These are phyloP conservation scores for Ochropleura plecta DNA, from an alignment of 2,888 invertebrate genomes.

Conservation along the genomic window DNA sequence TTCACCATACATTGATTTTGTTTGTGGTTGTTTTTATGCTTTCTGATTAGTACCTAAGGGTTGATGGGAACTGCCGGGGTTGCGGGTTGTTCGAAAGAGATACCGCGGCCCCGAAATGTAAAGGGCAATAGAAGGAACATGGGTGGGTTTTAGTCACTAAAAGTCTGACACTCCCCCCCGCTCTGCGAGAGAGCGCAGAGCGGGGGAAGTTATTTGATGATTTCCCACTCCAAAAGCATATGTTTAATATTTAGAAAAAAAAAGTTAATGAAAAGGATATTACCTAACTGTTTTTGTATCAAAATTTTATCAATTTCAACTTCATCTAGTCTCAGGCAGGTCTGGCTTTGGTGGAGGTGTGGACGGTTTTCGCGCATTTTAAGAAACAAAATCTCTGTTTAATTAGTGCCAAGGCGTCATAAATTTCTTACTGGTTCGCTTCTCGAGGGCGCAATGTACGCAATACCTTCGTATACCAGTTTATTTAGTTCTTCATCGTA, in stretches of 20 bases:
- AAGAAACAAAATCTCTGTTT: constrained; percentile 82
- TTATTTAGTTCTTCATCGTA: constrained; percentile 88
- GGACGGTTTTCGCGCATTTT: constrained; percentile 64
- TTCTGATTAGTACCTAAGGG: background rate
- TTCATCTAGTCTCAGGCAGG: background rate
- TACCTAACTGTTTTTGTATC: no score
- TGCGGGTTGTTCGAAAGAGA: no score
- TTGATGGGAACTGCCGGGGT: no score
- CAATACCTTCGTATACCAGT: constrained; percentile 85
- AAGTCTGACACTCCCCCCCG: no score
- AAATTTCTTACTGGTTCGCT: constrained; percentile 74
- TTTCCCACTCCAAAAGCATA: no score
- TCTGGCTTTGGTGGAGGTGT: constrained; percentile 56
- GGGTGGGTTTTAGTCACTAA: background rate
- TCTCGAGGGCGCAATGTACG: constrained; percentile 78
- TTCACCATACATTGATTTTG: constrained; percentile 3
- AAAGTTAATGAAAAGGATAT: no score
- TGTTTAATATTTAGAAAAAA: no score
- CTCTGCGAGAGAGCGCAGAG: no score
- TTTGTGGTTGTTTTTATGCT: background rate
- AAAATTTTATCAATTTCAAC: no score
- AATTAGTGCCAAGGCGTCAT: constrained; percentile 84
- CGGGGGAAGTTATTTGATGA: no score
- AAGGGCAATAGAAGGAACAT: no score
- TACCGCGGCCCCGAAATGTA: no score